Conservation (phyloP, 2,888 invertebrate species). For the Oasisia sp. region DNA sequence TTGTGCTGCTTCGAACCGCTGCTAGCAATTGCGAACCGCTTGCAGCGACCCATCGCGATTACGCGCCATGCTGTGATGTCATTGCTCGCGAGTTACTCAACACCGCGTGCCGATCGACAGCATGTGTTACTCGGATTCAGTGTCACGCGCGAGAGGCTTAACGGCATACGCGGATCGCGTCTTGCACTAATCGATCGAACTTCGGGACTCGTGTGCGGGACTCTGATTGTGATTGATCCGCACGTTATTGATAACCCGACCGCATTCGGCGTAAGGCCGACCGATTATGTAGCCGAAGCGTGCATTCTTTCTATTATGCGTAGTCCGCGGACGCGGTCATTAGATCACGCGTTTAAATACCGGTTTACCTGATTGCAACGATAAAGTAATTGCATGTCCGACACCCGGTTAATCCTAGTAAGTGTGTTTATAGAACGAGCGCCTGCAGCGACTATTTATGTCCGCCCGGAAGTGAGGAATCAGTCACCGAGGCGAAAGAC, state of each 20-base stretch:
- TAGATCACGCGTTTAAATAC: background rate
- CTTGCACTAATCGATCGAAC: background rate
- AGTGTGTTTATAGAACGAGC: background rate
- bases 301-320: background rate
- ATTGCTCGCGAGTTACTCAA: background rate
- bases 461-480: background rate
- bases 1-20: background rate
- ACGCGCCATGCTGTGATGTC: conserved; percentile 4
- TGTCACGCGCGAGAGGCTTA: background rate
- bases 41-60: background rate
- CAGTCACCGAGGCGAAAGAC: background rate
- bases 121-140: background rate
- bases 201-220: background rate
- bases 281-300: background rate
- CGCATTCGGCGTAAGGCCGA: background rate
- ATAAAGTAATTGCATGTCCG: background rate
- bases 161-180: background rate
- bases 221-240: background rate
- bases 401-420: background rate
- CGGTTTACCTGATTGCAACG: conserved; percentile 3
- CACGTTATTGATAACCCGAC: background rate
- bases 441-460: background rate
- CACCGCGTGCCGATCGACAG: background rate
- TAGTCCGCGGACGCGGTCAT: background rate
- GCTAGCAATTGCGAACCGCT: background rate